Evolutionary conservation across 2,888 invertebrate genomes (phyloP), one percentile per base, ranked within the genome.

Genomic region (Clostera curtula): DNA sequence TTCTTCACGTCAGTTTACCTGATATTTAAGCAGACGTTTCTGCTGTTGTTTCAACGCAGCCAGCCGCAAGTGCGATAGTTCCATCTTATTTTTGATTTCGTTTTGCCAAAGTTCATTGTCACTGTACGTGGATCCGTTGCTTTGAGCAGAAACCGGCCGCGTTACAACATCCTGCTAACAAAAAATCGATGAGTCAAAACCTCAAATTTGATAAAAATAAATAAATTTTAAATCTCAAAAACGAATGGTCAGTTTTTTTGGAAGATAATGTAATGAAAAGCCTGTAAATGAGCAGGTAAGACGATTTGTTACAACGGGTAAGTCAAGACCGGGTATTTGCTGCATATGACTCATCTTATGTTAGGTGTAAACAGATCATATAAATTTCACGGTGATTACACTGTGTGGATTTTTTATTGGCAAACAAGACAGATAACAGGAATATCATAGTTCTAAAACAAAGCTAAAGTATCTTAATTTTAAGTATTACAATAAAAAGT

Each of bases 41-140:
- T 89, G 88, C 47, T 88, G 88, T 34, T 88, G 87, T 43, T 87
- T 87, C 19, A 88, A 56, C 10, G 87, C 85, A 9, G 77, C 71
- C 28, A 88, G 63, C 15, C 87, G 86, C 38, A 85, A 82, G 49
- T 88, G 87, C 1, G 88, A 88, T 44, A 87, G 71, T 52, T 88
- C 88, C 76, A 88, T 86, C 60, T 88, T 88, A 40, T 83, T 85
- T 43, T 87, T 87, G 14, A 89, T 72, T 45, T 87, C 85, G 43
- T 82, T 83, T 53, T 86, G 87, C 69, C 86, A 83, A 15, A 80
- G 64, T 32, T 85, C 82, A 54, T 85, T 87, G 13, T 83, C 85
- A 36, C 85, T 85, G 40, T 85, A 87, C 2, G 70, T 63, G 1
- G 77, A 86, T 27, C 72, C 77, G 43, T 79, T 84, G 49, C 75